Evolutionary conservation across 2,888 invertebrate species (phyloP), one percentile per base, ranked within the genome.

Genomic region (Pandemis heparana): DNA sequence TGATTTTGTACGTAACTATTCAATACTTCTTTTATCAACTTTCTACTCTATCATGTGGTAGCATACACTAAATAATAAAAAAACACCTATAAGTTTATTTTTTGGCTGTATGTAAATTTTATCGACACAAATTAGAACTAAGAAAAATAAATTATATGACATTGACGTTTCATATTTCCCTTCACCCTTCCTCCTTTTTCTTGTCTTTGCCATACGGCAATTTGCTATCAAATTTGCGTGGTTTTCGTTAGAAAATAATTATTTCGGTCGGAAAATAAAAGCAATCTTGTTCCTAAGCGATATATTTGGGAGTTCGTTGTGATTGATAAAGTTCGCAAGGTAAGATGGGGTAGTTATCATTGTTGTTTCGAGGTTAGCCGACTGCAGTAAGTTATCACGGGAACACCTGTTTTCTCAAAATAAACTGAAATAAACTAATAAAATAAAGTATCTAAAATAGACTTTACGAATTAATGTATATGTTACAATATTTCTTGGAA

Each of bases 341-440:
- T 74, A 18, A 65, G 69, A 32, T n/a, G 16, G 23, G 38, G 4
- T 10, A n/a, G 8, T 48, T 43, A 53, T 65, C 43, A 53, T 38
- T 14, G 39, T 69, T 41, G 39, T 32, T 16, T 18, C 69, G 74
- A 74, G 69, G 69, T 74, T 74, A 74, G 51, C 51, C 60, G 43
- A 65, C 43, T 38, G 18, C 16, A 41, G 43, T 74, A 61, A 38
- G 23, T 71, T 65, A 59, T 51, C 43, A 18, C 1, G 23, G n/a
- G 23, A 59, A 46, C 48, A 48, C 59, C 46, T 59, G 38, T 48
- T 67, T 68, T 48, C 2, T 56, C 38, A 23, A 38, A 39, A 18
- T 39, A 38, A 48, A 23, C 43, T 38, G 10, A 56, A 56, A 23
- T 10, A 60, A 60, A 60, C 7, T 32, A n/a, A 8, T 38, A n/a